Percentiles rank a stretch among this genome's conserved stretches.
phyloP scores from a whole-genome alignment of 2,113 vertebrate genomes.

The Aleadryas rufinucha region DNA sequence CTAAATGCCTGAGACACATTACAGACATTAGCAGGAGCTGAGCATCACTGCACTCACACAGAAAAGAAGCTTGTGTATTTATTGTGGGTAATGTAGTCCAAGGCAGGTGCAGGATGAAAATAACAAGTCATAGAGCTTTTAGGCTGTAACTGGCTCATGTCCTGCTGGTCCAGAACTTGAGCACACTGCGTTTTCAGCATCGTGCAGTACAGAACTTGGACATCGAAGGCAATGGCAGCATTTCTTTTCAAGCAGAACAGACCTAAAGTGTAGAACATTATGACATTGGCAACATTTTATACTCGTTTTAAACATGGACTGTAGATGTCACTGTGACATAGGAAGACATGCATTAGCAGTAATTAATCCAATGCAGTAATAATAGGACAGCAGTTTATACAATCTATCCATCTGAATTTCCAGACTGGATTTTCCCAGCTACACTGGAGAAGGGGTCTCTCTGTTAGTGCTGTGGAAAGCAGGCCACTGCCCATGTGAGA shows the following conservation, averaged over 20 bases:
- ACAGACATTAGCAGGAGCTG: not conserved
- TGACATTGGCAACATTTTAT: not conserved
- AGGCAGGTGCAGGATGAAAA: not conserved
- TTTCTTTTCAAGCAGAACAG: not conserved
- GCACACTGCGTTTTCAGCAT: rapidly evolving
- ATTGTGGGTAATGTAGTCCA: not conserved
- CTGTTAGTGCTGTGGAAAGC: not conserved
- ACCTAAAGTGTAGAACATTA: not conserved
- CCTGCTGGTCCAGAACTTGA: not conserved
- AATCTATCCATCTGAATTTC: not conserved
- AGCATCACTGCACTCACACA: not conserved
- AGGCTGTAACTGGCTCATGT: not conserved
- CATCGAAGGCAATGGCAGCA: not conserved
- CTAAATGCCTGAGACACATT: not conserved
- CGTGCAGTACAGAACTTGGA: not conserved
- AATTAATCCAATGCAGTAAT: not conserved
- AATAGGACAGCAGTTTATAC: not conserved
- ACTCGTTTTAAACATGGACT: not conserved
- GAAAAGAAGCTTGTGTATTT: not conserved
- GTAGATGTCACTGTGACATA: constrained; percentile 58
- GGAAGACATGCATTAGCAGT: not conserved
- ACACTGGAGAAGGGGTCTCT: not conserved
- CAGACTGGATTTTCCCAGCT: not conserved
- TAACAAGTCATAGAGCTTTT: not conserved
- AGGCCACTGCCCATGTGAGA: not conserved